Conservation (phyloP, 2,113 vertebrate species). For the Epinephelus moara region DNA sequence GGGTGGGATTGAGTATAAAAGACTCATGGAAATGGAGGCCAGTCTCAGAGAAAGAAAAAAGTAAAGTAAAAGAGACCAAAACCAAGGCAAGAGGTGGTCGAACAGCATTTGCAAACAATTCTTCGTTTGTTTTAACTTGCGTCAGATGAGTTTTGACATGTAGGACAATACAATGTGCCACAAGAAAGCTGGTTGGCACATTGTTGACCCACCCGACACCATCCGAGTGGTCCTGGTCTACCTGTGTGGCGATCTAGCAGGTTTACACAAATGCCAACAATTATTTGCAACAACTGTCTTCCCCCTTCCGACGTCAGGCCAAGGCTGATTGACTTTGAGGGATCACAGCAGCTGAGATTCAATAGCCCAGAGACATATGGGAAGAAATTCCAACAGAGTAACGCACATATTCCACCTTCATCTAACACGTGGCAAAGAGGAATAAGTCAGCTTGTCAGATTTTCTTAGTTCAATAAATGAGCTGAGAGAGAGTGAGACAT, state of each 20-base stretch:
- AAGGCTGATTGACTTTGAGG: constrained; percentile 37
- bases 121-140: constrained; percentile 15
- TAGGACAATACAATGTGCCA: neutral
- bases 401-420: constrained; percentile 72
- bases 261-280: constrained; percentile 48
- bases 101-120: constrained; percentile 17
- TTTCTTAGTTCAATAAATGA: constrained; percentile 56
- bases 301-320: neutral
- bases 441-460: constrained; percentile 53
- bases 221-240: neutral
- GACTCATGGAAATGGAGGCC: constrained; percentile 9
- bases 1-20: constrained; percentile 24
- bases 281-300: constrained; percentile 27
- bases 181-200: neutral
- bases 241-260: constrained; percentile 1
- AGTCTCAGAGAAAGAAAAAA: neutral
- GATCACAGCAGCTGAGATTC: constrained; percentile 49
- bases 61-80: neutral
- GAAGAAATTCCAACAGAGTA: constrained; percentile 63
- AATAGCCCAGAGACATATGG: constrained; percentile 46
- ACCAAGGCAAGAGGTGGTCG: neutral
- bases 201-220: neutral
- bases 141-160: constrained; percentile 17
- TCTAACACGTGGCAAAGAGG: constrained; percentile 60
- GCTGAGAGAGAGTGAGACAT: constrained; percentile 19